These are phyloP conservation scores for Heliconius hortense DNA, from an alignment of 2,888 invertebrate species.

Conservation along the genomic window DNA sequence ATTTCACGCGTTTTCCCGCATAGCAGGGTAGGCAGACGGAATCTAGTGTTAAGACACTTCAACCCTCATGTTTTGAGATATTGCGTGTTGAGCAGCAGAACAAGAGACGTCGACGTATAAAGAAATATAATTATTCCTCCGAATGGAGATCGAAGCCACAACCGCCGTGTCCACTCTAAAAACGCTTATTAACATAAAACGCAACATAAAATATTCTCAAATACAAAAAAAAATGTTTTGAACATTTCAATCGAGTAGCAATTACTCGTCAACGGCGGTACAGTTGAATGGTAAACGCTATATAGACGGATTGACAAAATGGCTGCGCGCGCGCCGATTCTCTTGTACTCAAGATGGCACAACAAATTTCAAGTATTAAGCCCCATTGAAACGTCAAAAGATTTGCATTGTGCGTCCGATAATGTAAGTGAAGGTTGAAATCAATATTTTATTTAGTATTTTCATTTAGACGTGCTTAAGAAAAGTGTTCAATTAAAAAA, in stretches of 20 bases:
- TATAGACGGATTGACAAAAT: constrained; percentile 79
- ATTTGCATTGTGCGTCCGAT: constrained; percentile 21
- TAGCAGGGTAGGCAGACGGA: background rate
- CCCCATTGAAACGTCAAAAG: constrained; percentile 75
- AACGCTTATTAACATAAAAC: constrained; percentile 10
- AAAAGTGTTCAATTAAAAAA: constrained; percentile 27
- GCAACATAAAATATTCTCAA: constrained; percentile 24
- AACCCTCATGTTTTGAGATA: background rate
- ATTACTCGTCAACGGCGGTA: constrained; percentile 81
- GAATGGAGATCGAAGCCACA: background rate
- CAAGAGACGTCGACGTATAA: background rate
- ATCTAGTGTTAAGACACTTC: background rate
- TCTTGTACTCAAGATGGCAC: constrained; percentile 54
- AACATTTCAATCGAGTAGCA: constrained; percentile 75
- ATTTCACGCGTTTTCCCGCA: background rate
- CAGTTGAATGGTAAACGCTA: constrained; percentile 76
- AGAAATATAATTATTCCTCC: background rate
- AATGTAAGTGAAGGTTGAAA: constrained; percentile 38
- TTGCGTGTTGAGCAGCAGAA: no score
- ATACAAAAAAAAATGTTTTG: constrained; percentile 20
- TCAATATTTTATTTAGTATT: constrained; percentile 31
- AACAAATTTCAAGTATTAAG: constrained; percentile 75
- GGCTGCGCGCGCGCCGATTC: constrained; percentile 66
- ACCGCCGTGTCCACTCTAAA: background rate
- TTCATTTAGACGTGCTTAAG: constrained; percentile 24